phyloP scores from a whole-genome alignment of 1,140 invertebrate genomes.

The Samia ricini region DNA sequence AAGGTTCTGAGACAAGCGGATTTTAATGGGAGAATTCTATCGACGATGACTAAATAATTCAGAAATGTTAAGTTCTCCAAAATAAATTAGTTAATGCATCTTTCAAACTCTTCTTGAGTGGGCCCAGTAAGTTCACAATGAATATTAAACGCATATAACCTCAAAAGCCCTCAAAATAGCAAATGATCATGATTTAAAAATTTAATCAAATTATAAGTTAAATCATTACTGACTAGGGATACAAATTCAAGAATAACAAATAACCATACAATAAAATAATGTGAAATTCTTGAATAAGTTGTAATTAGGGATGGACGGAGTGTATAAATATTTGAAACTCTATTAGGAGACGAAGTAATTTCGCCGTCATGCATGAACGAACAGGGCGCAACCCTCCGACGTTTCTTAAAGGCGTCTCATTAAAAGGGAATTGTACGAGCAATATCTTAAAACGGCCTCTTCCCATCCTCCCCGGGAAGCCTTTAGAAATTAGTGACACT shows the following conservation, averaged over 20 bases:
- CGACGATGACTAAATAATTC: too few species aligned
- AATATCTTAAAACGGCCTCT: conserved; percentile 8
- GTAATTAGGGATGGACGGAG: background rate
- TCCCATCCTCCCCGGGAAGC: background rate
- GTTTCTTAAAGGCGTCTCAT: conserved; percentile 3
- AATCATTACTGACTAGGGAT: too few species aligned
- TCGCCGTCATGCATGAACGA: background rate
- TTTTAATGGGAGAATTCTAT: too few species aligned
- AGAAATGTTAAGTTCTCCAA: too few species aligned
- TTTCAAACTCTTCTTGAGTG: too few species aligned
- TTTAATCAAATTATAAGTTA: too few species aligned
- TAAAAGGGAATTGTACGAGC: conserved; percentile 9
- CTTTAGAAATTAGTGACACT: conserved; percentile 12
- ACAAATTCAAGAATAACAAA: background rate
- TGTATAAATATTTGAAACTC: conserved; percentile 1
- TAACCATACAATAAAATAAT: background rate
- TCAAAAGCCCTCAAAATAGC: too few species aligned
- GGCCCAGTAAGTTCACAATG: too few species aligned
- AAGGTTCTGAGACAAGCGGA: too few species aligned
- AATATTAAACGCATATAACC: too few species aligned
- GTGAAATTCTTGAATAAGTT: conserved; percentile 1
- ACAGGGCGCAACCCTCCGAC: background rate
- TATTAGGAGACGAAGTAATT: background rate
- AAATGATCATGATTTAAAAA: too few species aligned
- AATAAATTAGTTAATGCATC: too few species aligned